Percentiles rank a stretch among this genome's conserved stretches.
Conservation (phyloP, 1,140 invertebrate genomes). For the Zaprionus ornatus region DNA sequence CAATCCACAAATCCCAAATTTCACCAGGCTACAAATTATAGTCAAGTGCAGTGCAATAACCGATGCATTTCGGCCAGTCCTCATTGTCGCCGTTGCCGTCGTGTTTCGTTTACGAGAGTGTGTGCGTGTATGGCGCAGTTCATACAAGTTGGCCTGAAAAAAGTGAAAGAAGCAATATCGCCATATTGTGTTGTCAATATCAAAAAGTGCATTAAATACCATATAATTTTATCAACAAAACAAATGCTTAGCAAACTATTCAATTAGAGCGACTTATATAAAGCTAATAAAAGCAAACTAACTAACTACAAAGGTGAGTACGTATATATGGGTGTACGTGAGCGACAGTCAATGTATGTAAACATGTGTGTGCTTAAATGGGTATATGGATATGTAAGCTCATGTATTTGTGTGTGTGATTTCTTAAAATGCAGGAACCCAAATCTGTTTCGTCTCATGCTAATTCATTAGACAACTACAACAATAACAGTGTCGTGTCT, state of each 20-base stretch:
- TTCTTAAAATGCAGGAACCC: conserved; percentile 27
- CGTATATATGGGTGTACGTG: not conserved
- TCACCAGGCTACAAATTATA: conserved; percentile 18
- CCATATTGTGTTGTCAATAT: conserved; percentile 73
- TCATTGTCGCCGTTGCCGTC: conserved; percentile 35
- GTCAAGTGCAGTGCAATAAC: conserved; percentile 57
- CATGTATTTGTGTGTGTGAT: conserved; percentile 16
- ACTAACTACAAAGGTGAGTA: conserved; percentile 41
- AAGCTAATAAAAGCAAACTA: conserved; percentile 36
- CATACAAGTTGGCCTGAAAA: conserved; percentile 78
- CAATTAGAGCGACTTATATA: conserved; percentile 40
- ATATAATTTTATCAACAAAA: conserved; percentile 30
- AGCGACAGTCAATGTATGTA: conserved; percentile 2
- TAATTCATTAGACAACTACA: conserved; percentile 18
- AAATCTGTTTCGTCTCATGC: conserved; percentile 23
- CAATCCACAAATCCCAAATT: conserved; percentile 19
- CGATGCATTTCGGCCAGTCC: conserved; percentile 48
- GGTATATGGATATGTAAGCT: conserved; percentile 1
- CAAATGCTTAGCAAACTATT: conserved; percentile 9
- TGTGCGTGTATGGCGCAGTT: conserved; percentile 61
- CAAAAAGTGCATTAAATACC: conserved; percentile 60
- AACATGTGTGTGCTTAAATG: conserved; percentile 7
- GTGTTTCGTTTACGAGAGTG: conserved; percentile 42
- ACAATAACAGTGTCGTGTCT: conserved; percentile 6
- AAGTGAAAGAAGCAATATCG: conserved; percentile 77